Evolutionary conservation across 2,888 invertebrate species (phyloP).

Genomic region (Macroteleia sp.): DNA sequence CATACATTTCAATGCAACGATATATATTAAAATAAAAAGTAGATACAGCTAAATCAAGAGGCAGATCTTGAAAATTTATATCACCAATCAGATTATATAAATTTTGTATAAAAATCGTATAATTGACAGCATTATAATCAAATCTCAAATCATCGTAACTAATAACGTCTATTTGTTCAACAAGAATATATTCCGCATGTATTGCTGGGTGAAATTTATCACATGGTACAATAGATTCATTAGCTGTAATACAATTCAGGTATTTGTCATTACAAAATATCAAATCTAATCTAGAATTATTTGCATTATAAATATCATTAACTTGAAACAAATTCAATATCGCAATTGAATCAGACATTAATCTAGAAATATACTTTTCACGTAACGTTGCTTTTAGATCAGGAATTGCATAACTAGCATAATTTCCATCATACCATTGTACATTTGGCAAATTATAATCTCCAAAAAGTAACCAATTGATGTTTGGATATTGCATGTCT

Average conservation of each 20-base stretch:
- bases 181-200: not conserved
- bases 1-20: not conserved
- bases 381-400: too few relatives aligned
- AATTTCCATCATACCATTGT: too few relatives aligned
- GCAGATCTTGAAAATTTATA: not conserved
- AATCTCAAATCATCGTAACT: not conserved
- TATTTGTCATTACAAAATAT: not conserved
- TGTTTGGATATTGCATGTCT: too few relatives aligned
- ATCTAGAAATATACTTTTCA: not conserved
- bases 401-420: too few relatives aligned
- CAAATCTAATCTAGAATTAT: not conserved
- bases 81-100: not conserved
- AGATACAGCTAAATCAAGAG: not conserved
- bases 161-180: not conserved
- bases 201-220: not conserved
- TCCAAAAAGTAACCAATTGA: too few relatives aligned
- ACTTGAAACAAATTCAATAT: constrained; percentile 21
- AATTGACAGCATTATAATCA: not conserved
- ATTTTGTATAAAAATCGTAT: not conserved
- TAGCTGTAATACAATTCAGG: not conserved
- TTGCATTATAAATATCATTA: not conserved
- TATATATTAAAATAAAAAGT: not conserved
- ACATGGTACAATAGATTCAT: not conserved
- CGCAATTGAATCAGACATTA: not conserved
- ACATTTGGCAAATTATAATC: too few relatives aligned